A percentile compares a stretch with the other conserved stretches of the same genome.
Conservation (phyloP, 2,888 invertebrate species). For the Leucozona laternaria region DNA sequence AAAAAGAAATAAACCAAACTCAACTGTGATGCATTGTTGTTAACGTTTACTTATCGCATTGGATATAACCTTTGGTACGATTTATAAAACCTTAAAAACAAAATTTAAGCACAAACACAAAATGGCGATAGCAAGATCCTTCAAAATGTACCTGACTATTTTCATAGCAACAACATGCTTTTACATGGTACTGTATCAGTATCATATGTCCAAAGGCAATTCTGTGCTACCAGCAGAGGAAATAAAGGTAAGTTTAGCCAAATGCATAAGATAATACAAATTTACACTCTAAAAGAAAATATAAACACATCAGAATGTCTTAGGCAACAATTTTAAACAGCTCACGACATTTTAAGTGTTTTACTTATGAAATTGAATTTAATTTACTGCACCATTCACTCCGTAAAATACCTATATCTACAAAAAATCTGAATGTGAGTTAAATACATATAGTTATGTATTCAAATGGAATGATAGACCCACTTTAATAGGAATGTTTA, state of each 20-base stretch:
- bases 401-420: constrained; percentile 21
- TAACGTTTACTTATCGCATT: constrained; percentile 29
- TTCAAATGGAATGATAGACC: constrained; percentile 33
- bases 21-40: constrained; percentile 39
- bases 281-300: background rate
- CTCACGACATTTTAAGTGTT: constrained; percentile 47
- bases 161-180: constrained; percentile 86
- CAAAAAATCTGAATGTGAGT: constrained; percentile 30
- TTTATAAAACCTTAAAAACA: constrained; percentile 9
- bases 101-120: constrained; percentile 75
- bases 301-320: background rate
- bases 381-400: constrained; percentile 59
- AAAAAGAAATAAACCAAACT: constrained; percentile 1
- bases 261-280: background rate
- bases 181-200: constrained; percentile 86
- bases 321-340: constrained; percentile 1
- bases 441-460: constrained; percentile 1
- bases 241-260: constrained; percentile 80
- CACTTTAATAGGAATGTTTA: constrained; percentile 23
- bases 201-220: constrained; percentile 86
- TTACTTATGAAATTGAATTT: constrained; percentile 28
- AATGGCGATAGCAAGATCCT: constrained; percentile 85
- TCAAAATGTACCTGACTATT: constrained; percentile 88
- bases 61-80: constrained; percentile 19
- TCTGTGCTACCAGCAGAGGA: constrained; percentile 81